Conservation (phyloP, 2,888 invertebrate genomes). For the Poecilobothrus nobilitatus region DNA sequence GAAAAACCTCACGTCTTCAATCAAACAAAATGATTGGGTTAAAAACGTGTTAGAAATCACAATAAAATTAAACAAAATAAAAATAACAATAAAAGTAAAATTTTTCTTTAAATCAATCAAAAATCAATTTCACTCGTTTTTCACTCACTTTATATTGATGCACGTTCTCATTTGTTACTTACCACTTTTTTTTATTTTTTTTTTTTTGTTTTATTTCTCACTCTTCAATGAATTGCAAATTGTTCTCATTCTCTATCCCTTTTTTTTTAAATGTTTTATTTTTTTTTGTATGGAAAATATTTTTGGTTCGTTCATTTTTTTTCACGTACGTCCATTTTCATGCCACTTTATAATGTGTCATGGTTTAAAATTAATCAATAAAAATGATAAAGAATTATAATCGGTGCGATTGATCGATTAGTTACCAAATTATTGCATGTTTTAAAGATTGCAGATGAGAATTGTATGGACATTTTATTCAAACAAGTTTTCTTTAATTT, state of each 20-base stretch:
- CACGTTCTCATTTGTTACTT: not conserved
- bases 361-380: too few species aligned
- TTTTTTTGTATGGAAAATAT: too few species aligned
- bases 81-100: not conserved
- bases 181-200: not conserved
- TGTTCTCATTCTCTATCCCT: too few species aligned
- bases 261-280: too few species aligned
- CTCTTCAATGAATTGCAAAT: not conserved
- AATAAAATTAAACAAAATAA: not conserved
- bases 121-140: conserved; percentile 1
- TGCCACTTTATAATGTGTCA: too few species aligned
- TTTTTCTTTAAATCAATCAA: conserved; percentile 1
- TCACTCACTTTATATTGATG: not conserved
- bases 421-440: too few species aligned
- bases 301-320: not conserved
- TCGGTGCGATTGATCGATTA: too few species aligned
- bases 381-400: too few species aligned
- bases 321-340: not conserved
- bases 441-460: too few species aligned
- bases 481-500: too few species aligned
- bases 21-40: conserved; percentile 6
- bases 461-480: too few species aligned
- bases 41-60: conserved; percentile 1
- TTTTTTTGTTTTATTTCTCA: not conserved
- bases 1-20: conserved; percentile 2